A percentile compares a stretch with the other conserved stretches of the same genome.
Conservation (phyloP, 2,797 vertebrate genomes). For the Melanotaenia maccullochi region DNA sequence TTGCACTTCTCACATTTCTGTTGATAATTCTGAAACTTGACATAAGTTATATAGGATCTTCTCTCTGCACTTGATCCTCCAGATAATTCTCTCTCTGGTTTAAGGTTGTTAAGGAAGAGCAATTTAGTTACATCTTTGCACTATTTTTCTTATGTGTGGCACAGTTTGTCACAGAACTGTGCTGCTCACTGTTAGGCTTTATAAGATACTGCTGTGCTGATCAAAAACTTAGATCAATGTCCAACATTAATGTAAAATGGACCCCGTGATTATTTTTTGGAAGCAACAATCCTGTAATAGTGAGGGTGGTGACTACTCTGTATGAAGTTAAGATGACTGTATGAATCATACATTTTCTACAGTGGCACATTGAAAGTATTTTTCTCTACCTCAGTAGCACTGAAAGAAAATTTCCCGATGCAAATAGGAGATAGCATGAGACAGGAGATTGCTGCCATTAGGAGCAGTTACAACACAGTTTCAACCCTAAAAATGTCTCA, state of each 20-base stretch:
- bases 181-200: constrained; percentile 7
- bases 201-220: constrained; percentile 5
- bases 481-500: constrained; percentile 33
- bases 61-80: constrained; percentile 3
- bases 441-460: not conserved
- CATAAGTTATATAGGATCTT: constrained; percentile 29
- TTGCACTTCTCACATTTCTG: constrained; percentile 59
- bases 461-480: constrained; percentile 24
- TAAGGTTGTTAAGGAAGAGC: constrained; percentile 22
- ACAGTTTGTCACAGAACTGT: constrained; percentile 3
- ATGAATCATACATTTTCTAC: constrained; percentile 21
- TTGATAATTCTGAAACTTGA: constrained; percentile 67
- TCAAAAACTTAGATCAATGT: constrained; percentile 1
- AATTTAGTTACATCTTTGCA: constrained; percentile 18
- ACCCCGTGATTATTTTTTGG: constrained; percentile 2
- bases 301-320: not conserved
- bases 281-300: not conserved
- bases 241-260: not conserved
- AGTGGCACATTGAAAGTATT: constrained; percentile 25
- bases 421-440: constrained; percentile 9
- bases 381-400: constrained; percentile 24
- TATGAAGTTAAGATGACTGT: constrained; percentile 6
- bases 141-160: constrained; percentile 28
- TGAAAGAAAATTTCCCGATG: constrained; percentile 21
- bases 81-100: constrained; percentile 23